Percentiles rank a stretch among this genome's conserved stretches.
Evolutionary conservation across 1,140 invertebrate genomes (phyloP).

Genomic region (Drosophila pruinosa): DNA sequence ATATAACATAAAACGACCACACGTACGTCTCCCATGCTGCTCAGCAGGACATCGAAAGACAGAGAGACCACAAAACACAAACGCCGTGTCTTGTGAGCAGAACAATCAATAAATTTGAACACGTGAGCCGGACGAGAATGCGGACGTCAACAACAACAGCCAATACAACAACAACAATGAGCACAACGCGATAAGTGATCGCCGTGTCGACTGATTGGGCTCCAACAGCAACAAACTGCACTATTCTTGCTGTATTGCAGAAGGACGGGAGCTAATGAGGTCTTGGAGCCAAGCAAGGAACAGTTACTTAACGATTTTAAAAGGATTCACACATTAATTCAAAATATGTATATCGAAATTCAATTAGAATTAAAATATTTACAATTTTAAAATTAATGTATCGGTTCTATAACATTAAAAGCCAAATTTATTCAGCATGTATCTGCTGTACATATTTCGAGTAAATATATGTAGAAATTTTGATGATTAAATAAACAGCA

Average conservation of each 20-base stretch:
- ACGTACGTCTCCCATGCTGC: constrained; percentile 81
- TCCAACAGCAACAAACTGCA: constrained; percentile 44
- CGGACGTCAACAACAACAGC: constrained; percentile 48
- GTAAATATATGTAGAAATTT: too few relatives aligned
- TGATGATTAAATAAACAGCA: too few relatives aligned
- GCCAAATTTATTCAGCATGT: too few relatives aligned
- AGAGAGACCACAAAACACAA: constrained; percentile 45
- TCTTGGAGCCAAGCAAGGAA: neutral
- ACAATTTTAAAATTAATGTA: neutral
- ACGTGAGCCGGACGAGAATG: constrained; percentile 74
- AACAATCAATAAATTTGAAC: constrained; percentile 82
- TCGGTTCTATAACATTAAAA: too few relatives aligned
- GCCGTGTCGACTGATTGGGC: constrained; percentile 74
- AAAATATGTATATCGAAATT: neutral
- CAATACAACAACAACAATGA: constrained; percentile 38
- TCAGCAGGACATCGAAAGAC: constrained; percentile 63
- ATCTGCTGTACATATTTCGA: too few relatives aligned
- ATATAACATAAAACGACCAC: constrained; percentile 81
- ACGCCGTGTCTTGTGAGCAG: constrained; percentile 72
- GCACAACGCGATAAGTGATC: constrained; percentile 67
- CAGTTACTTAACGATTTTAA: too few relatives aligned
- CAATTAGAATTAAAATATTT: neutral
- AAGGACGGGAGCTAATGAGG: neutral
- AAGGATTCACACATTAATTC: too few relatives aligned
- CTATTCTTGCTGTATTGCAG: neutral